Base-by-base conservation (phyloP, 2,888 invertebrate genomes). In the Tuta absoluta region DNA sequence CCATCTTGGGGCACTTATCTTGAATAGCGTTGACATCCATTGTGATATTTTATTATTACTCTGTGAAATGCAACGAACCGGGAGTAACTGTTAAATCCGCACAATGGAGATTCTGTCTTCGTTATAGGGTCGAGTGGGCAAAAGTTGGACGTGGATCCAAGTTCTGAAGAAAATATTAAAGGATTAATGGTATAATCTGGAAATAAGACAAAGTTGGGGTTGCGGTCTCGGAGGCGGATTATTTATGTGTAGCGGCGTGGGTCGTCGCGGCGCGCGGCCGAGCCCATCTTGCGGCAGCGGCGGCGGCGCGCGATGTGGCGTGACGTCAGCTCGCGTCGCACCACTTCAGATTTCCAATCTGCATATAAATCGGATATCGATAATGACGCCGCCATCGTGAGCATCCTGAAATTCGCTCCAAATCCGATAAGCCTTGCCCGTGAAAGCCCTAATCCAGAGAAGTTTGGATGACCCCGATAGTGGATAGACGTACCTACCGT, bases 341-440 rank as follows among this genome's bases (percentile, higher is more conserved):
- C 76, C 80, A 81, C 84, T 88, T 83, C 84, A 82, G 37, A 62
- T 81, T 83, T 73, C 74, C 81, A 88, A 92, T 92, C 90, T 92
- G 89, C 92, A 92, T 92, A 91, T 91, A 91, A 91, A 92, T 92
- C 89, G 91, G 87, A 88, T 90, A 88, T 86, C 87, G 87, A 89
- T 91, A 90, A 91, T 91, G 88, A 89, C 86, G 85, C 86, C 85
- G 84, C 86, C 81, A 86, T 87, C 86, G 85, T 84, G 86, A 89
- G 88, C 84, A 86, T 84, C 81, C 87, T 85, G 78, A 89, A 91
- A 87, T 89, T 87, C 89, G 84, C 85, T 87, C 87, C 82, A 87
- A 90, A 90, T 88, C 87, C 87, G 89, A 90, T 91, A 91, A 91
- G 85, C 85, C 81, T 80, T 80, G 80, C 84, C 84, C 80, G 83